Evolutionary conservation across 2,888 invertebrate species (phyloP).

Genomic region (Phymatocera aterrima): DNA sequence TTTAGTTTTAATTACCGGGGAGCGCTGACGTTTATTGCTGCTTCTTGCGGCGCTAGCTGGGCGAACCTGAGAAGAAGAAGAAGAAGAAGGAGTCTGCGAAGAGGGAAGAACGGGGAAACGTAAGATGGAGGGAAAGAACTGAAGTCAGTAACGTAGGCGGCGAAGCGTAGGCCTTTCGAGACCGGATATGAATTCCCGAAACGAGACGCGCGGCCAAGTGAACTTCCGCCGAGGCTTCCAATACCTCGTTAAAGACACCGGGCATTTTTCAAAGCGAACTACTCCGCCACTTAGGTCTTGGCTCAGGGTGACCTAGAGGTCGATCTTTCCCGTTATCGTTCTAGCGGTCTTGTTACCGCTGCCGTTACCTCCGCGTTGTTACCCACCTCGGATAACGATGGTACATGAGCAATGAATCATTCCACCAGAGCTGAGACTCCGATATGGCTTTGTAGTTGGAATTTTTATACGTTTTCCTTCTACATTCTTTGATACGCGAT

Average conservation of each 20-base stretch:
- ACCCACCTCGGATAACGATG: slow-evolving; percentile 26
- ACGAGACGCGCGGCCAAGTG: slow-evolving; percentile 55
- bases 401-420: slow-evolving; percentile 35
- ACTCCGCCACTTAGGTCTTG: not conserved
- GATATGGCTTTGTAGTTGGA: not conserved
- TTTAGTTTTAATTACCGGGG: slow-evolving; percentile 72
- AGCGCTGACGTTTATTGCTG: slow-evolving; percentile 72
- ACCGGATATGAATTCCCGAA: slow-evolving; percentile 67
- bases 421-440: not conserved
- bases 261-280: slow-evolving; percentile 29
- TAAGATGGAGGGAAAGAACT: slow-evolving; percentile 53
- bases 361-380: slow-evolving; percentile 31
- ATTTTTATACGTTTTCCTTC: not conserved
- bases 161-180: slow-evolving; percentile 1
- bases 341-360: slow-evolving; percentile 26
- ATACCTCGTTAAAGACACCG: slow-evolving; percentile 37
- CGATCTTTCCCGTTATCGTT: slow-evolving; percentile 31
- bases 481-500: not conserved
- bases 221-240: slow-evolving; percentile 38
- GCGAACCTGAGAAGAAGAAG: too few species aligned
- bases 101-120: slow-evolving; percentile 55
- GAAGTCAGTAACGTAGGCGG: not conserved
- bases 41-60: slow-evolving; percentile 64
- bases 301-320: slow-evolving; percentile 1
- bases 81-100: slow-evolving; percentile 39